Evolutionary conservation across 2,797 vertebrate species (phyloP), one percentile per base, ranked within the genome.

Genomic region (Notolabrus celidotus): DNA sequence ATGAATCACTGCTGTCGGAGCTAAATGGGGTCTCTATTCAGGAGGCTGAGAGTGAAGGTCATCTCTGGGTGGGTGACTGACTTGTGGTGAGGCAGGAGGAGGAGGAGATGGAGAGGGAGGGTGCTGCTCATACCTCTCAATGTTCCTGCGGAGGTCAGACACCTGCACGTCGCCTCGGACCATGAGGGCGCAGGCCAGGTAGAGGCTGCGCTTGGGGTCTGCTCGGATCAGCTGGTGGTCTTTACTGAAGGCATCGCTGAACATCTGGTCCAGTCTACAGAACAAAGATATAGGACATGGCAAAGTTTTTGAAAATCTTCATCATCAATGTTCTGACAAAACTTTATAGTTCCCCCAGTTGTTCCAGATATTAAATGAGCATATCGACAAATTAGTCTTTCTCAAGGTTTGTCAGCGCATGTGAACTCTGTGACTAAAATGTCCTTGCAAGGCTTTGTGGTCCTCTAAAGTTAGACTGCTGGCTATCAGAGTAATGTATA

Each of bases 91-190:
- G 47, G 46, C 2, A 12, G 20, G 20, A 12, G 22, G 43, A 14
- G 19, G 22, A 6, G n/a, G 43, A 47, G 31, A 20, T 2, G 7
- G 23, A 43, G 14, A 4, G 19, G 17, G 17, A 33, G 20, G 73
- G 59, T 15, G 50, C 16, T 4, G 7, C 1, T 76, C 85, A 60
- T 84, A 99, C 97, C 98, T 96, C 86, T 99, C 95, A 38, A 99
- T 99, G 85, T 99, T 99, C 89, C 98, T 95, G 69, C 96, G 96
- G 65, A 99, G 94, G 84, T 99, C 97, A 12, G 98, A 99, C 85
- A 99, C 85, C 64, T 97, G 96, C 39, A 98, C 96, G 0, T 97
- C 94, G 74, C 98, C 97, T 80, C 98, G 89, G 71, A 98, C 93
- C 76, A 99, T 95, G 42, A 99, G 95, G 10, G 97, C 97, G 66